These are phyloP conservation scores for Gerris buenoi DNA, from an alignment of 1,140 invertebrate genomes.

Conservation along the genomic window DNA sequence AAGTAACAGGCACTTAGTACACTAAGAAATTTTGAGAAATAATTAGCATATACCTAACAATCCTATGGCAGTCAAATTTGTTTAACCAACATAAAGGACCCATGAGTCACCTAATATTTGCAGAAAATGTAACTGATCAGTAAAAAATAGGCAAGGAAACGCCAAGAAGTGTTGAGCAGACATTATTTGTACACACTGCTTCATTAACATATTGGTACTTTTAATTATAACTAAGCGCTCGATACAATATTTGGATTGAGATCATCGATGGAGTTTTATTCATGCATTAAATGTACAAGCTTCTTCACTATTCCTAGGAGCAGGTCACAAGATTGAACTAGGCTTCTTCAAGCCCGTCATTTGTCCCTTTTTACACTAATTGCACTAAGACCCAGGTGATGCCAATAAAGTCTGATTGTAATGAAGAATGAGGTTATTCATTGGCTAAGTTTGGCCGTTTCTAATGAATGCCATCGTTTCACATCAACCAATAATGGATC, in stretches of 20 bases:
- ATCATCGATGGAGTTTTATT: neutral
- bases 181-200: neutral
- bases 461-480: slow-evolving; percentile 62
- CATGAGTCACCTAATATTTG: neutral
- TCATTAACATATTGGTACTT: neutral
- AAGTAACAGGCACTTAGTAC: too few species aligned
- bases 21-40: too few species aligned
- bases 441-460: slow-evolving; percentile 27
- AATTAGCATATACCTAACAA: too few species aligned
- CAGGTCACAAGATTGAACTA: too few species aligned
- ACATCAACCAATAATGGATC: slow-evolving; percentile 34
- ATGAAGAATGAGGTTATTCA: neutral
- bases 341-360: too few species aligned
- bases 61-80: too few species aligned
- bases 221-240: neutral
- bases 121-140: neutral
- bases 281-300: neutral
- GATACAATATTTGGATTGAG: neutral
- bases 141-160: neutral
- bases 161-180: neutral
- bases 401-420: too few species aligned
- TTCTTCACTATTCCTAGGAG: too few species aligned
- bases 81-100: too few species aligned
- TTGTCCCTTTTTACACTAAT: too few species aligned
- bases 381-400: too few species aligned